phyloP scores from a whole-genome alignment of 2,113 vertebrate genomes.

The Bolborhynchus lineola region DNA sequence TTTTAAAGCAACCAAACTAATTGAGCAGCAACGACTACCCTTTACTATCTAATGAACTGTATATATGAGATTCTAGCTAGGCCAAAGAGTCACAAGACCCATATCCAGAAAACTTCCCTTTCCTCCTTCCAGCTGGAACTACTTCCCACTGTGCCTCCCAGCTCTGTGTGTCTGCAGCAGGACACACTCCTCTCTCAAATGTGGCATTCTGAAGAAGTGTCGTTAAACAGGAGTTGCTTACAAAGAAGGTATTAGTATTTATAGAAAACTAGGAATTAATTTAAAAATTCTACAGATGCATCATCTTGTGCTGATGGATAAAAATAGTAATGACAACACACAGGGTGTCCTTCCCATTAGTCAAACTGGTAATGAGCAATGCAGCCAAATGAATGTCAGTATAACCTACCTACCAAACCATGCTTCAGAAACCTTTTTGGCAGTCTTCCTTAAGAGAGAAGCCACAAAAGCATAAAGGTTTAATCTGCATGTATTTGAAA shows the following conservation, averaged over 20 bases:
- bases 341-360: background rate
- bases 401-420: background rate
- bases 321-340: constrained; percentile 33
- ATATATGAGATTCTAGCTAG: background rate
- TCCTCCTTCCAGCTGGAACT: background rate
- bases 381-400: background rate
- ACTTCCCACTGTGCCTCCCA: background rate
- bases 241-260: background rate
- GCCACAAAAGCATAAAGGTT: background rate
- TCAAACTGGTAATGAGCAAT: constrained; percentile 7
- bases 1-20: background rate
- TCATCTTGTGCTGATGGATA: background rate
- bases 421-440: background rate
- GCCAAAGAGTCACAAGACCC: background rate
- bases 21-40: background rate
- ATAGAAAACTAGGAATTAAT: background rate
- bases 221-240: background rate
- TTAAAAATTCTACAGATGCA: background rate
- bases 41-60: background rate
- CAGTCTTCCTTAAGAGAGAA: background rate
- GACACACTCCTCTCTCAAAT: background rate
- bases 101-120: background rate
- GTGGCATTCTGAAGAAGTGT: background rate
- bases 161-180: background rate
- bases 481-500: background rate